phyloP scores from a whole-genome alignment of 2,113 vertebrate genomes.

The Eudyptes chrysolophus region DNA sequence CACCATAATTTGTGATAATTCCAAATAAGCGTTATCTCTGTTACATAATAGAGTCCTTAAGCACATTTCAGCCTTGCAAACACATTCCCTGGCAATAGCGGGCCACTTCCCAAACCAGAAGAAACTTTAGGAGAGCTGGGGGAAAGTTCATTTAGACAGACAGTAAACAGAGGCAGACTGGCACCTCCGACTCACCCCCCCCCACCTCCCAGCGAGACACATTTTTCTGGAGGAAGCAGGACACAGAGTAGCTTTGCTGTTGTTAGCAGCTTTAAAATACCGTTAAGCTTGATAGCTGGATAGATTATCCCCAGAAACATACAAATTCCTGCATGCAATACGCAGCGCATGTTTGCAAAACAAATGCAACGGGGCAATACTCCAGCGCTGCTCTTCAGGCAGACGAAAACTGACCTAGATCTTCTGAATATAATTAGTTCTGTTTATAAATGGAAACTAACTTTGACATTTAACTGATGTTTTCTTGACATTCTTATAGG shows the following conservation, averaged over 20 bases:
- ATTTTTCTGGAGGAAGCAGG: background rate
- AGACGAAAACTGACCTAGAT: conserved; percentile 55
- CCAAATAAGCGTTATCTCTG: conserved; percentile 12
- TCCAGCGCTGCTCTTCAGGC: background rate
- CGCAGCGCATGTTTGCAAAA: background rate
- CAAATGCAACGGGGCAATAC: background rate
- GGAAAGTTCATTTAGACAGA: conserved; percentile 13
- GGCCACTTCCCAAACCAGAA: conserved; percentile 26
- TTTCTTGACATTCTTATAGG: background rate
- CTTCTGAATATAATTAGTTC: conserved; percentile 46
- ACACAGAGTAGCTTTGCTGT: background rate
- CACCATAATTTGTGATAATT: background rate
- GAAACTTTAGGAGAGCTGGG: background rate
- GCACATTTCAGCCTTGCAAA: conserved; percentile 32
- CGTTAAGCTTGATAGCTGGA: background rate
- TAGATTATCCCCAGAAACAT: background rate
- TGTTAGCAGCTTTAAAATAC: background rate
- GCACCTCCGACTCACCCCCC: background rate
- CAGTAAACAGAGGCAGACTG: conserved; percentile 11
- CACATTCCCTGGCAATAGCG: conserved; percentile 33
- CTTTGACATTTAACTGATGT: conserved; percentile 54
- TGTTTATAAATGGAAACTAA: conserved; percentile 58
- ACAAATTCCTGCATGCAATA: background rate
- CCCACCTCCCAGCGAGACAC: background rate
- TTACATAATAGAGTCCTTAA: conserved; percentile 53